Conservation (phyloP, 2,888 invertebrate species). For the Rapana venosa region DNA sequence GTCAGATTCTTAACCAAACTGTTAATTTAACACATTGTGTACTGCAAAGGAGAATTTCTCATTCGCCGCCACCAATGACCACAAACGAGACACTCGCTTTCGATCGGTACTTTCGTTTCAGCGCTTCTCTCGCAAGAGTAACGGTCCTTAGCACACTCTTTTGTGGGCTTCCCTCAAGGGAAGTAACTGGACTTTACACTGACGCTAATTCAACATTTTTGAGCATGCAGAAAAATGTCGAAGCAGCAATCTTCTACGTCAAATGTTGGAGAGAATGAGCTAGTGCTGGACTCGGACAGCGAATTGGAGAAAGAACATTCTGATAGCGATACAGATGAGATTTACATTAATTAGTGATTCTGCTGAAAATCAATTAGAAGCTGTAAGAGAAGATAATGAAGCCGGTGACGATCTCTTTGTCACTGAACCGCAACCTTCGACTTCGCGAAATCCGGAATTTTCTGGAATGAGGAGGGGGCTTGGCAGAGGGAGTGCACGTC, state of each 20-base stretch:
- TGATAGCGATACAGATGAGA: background rate
- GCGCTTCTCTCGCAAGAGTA: too few relatives aligned
- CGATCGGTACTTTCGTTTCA: too few relatives aligned
- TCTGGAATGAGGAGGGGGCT: background rate
- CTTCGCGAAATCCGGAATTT: background rate
- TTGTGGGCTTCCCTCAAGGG: too few relatives aligned
- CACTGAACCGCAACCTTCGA: background rate
- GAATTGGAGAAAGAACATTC: background rate
- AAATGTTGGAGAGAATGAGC: background rate
- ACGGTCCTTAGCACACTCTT: too few relatives aligned
- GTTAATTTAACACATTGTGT: too few relatives aligned
- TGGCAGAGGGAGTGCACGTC: background rate
- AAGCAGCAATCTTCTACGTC: background rate
- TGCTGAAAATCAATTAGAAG: background rate
- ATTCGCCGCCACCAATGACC: too few relatives aligned
- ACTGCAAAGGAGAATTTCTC: too few relatives aligned
- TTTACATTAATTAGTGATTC: background rate
- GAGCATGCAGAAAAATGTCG: background rate
- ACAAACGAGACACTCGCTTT: too few relatives aligned
- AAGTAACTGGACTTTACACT: background rate
- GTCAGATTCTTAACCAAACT: too few relatives aligned
- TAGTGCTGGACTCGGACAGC: background rate
- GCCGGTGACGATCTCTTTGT: background rate
- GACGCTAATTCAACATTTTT: background rate
- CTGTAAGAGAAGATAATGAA: too few relatives aligned